phyloP scores from a whole-genome alignment of 2,888 invertebrate species.

The Ptychoptera albimana region DNA sequence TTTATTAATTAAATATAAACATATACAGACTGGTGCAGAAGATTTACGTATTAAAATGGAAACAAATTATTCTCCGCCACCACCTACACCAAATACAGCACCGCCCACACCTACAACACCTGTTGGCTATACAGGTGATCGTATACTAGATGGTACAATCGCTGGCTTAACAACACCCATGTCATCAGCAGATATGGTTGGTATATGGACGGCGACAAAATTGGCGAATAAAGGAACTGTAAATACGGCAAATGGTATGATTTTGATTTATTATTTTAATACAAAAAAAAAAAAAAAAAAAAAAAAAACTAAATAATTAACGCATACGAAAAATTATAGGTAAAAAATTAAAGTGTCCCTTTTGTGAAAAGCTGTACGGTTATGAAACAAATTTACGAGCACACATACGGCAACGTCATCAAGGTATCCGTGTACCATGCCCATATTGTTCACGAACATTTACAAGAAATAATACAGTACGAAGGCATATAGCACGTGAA shows the following conservation, averaged over 20 bases:
- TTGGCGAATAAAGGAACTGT: slow-evolving; percentile 60
- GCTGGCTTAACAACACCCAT: slow-evolving; percentile 28
- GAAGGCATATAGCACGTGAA: slow-evolving; percentile 79
- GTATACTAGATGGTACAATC: slow-evolving; percentile 20
- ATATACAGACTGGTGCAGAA: slow-evolving; percentile 32
- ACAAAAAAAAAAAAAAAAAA: slow-evolving; percentile 3
- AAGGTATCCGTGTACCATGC: slow-evolving; percentile 82
- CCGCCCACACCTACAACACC: slow-evolving; percentile 36
- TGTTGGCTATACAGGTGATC: slow-evolving; percentile 23
- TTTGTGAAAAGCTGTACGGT: slow-evolving; percentile 81
- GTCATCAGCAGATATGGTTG: slow-evolving; percentile 37
- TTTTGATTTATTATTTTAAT: slow-evolving; percentile 2
- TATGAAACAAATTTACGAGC: slow-evolving; percentile 86
- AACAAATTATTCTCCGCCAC: slow-evolving; percentile 39
- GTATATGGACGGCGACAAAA: slow-evolving; percentile 45
- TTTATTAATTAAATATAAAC: background rate
- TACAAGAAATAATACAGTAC: slow-evolving; percentile 82
- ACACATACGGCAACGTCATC: slow-evolving; percentile 81
- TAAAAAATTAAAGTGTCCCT: slow-evolving; percentile 82
- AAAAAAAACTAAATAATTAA: too few relatives aligned
- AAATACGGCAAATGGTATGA: slow-evolving; percentile 68
- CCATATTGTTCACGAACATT: slow-evolving; percentile 82
- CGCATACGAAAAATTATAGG: slow-evolving; percentile 51
- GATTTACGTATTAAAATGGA: slow-evolving; percentile 58
- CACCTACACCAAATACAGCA: slow-evolving; percentile 40